These are phyloP conservation scores for Neopipo cinnamomea DNA, from an alignment of 2,113 vertebrate genomes.

Conservation along the genomic window DNA sequence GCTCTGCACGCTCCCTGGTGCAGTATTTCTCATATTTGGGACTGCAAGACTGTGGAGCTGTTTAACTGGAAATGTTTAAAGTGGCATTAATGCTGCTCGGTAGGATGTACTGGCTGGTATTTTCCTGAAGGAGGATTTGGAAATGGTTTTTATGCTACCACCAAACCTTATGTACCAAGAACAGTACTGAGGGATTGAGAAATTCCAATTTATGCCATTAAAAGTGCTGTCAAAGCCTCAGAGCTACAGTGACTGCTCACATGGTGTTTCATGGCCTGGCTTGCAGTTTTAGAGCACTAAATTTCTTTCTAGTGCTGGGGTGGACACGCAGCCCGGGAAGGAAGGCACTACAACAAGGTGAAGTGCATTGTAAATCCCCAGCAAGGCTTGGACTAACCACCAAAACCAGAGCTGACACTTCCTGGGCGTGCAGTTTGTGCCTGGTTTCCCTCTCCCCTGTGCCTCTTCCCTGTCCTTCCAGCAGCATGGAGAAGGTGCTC, in stretches of 20 bases:
- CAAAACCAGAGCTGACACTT: neutral
- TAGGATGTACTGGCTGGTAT: neutral
- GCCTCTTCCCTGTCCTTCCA: neutral
- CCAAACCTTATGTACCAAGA: neutral
- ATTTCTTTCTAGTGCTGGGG: neutral
- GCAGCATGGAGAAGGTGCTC: neutral
- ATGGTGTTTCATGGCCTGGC: neutral
- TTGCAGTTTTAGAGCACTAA: neutral
- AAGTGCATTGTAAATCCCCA: neutral
- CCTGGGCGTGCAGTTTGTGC: neutral
- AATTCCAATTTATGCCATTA: neutral
- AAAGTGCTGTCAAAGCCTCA: neutral
- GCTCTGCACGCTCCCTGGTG: neutral
- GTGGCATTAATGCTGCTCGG: neutral
- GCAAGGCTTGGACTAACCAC: neutral
- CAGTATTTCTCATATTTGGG: neutral
- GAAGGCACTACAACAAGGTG: neutral
- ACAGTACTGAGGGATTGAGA: neutral
- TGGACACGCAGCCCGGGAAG: neutral
- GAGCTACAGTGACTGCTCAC: neutral
- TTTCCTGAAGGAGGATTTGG: neutral
- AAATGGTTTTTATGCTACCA: neutral
- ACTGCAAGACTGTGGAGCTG: neutral
- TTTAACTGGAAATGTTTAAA: neutral
- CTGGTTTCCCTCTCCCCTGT: neutral